Evolutionary conservation across 2,888 invertebrate species (phyloP).

Genomic region (Aphelenchoides bicaudatus): DNA sequence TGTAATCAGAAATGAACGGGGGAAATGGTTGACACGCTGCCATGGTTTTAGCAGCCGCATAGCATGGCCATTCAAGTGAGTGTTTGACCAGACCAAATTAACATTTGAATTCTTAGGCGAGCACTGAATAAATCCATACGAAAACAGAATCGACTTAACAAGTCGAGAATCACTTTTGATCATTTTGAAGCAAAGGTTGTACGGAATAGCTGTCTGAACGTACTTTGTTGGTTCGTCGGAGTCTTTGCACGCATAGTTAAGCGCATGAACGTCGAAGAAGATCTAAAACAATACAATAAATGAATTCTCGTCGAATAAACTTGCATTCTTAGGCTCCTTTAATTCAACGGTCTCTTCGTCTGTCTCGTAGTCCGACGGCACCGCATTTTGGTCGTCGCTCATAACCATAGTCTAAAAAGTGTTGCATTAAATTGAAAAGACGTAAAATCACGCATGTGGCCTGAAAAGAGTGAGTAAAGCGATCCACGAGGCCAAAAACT

Average conservation of each 20-base stretch:
- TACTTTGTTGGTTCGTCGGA: constrained; percentile 15
- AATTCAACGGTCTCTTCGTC: background rate
- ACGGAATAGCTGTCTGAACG: constrained; percentile 35
- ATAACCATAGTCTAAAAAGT: too few species aligned
- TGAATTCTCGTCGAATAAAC: background rate
- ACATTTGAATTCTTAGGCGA: constrained; percentile 73
- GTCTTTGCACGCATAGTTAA: background rate
- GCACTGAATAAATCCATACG: constrained; percentile 63
- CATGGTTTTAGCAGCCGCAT: constrained; percentile 24
- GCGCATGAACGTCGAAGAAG: constrained; percentile 12
- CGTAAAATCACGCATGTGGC: background rate
- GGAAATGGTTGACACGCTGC: constrained; percentile 92
- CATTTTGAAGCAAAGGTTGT: constrained; percentile 62
- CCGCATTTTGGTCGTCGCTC: too few species aligned
- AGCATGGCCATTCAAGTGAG: constrained; percentile 23
- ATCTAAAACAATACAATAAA: constrained; percentile 8
- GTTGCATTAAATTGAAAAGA: background rate
- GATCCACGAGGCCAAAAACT: background rate
- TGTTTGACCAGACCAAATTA: constrained; percentile 64
- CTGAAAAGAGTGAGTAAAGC: background rate
- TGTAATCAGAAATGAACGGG: constrained; percentile 88
- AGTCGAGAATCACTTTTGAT: constrained; percentile 63
- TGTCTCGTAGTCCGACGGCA: background rate
- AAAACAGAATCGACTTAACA: constrained; percentile 56
- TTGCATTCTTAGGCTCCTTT: background rate